A percentile compares a stretch with the other conserved stretches of the same genome.
Evolutionary conservation across 2,113 vertebrate genomes (phyloP).

Genomic region (Phodopus roborovskii): DNA sequence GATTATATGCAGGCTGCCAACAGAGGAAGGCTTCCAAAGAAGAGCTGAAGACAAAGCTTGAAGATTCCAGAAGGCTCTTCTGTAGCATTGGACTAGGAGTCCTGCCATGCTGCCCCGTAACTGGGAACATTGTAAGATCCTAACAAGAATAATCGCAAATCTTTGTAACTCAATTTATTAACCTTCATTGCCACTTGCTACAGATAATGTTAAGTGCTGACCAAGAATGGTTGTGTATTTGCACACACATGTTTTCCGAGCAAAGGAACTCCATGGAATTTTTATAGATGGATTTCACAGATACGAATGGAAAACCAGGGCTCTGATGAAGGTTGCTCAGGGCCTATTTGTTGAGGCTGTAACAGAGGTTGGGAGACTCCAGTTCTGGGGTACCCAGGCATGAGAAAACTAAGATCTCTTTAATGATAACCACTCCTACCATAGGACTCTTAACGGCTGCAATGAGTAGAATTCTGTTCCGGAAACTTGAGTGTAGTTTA

Average conservation of each 20-base stretch:
- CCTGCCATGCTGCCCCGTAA: not conserved
- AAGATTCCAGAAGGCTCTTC: not conserved
- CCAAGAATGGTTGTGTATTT: not conserved
- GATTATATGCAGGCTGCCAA: not conserved
- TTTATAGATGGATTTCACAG: not conserved
- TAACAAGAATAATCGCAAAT: not conserved
- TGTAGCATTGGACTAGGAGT: not conserved
- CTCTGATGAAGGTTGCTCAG: not conserved
- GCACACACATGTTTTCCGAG: conserved; percentile 15
- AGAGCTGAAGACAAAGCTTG: not conserved
- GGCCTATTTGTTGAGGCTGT: not conserved
- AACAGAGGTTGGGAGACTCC: not conserved
- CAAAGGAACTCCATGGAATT: conserved; percentile 10
- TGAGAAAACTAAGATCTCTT: not conserved
- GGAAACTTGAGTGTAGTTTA: conserved; percentile 29
- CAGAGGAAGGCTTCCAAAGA: not conserved
- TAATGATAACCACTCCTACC: not conserved
- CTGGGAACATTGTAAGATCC: not conserved
- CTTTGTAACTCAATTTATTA: not conserved
- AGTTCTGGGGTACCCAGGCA: not conserved
- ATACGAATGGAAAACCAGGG: not conserved
- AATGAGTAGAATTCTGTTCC: not conserved
- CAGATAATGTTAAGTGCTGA: not conserved
- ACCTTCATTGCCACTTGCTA: not conserved
- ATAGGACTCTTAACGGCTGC: not conserved